These are phyloP conservation scores for Gavia stellata DNA, from an alignment of 2,113 vertebrate species.

Conservation along the genomic window DNA sequence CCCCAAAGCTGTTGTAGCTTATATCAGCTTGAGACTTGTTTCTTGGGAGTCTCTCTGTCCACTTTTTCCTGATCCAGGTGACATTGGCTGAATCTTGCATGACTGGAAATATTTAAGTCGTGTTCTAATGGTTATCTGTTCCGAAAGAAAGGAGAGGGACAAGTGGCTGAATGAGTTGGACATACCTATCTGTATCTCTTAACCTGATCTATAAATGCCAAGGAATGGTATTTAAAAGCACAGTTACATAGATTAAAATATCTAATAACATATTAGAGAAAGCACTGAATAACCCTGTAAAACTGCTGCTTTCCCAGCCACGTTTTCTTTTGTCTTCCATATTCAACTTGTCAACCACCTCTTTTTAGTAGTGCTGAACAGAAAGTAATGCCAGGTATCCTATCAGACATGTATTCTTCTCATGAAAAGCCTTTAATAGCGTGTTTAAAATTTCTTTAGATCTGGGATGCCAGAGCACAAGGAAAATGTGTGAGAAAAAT, in stretches of 20 bases:
- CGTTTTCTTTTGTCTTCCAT: background rate
- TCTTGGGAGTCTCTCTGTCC: background rate
- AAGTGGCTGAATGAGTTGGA: background rate
- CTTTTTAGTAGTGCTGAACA: background rate
- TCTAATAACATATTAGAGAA: background rate
- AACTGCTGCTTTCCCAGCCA: background rate
- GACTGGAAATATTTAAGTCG: background rate
- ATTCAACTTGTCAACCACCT: background rate
- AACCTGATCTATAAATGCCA: background rate
- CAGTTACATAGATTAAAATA: background rate
- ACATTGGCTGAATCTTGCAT: background rate
- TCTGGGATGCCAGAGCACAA: background rate
- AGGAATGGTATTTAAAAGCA: background rate
- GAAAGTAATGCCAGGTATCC: background rate
- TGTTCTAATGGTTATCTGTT: background rate
- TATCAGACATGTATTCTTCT: background rate
- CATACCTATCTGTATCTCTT: background rate
- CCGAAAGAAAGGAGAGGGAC: background rate
- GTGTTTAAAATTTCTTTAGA: background rate
- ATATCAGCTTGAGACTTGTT: background rate
- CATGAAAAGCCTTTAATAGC: background rate
- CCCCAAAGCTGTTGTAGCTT: background rate
- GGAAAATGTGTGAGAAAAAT: background rate
- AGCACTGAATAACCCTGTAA: background rate
- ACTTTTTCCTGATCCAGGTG: background rate